phyloP scores from a whole-genome alignment of 2,113 vertebrate species.

The Pontoporia blainvillei region DNA sequence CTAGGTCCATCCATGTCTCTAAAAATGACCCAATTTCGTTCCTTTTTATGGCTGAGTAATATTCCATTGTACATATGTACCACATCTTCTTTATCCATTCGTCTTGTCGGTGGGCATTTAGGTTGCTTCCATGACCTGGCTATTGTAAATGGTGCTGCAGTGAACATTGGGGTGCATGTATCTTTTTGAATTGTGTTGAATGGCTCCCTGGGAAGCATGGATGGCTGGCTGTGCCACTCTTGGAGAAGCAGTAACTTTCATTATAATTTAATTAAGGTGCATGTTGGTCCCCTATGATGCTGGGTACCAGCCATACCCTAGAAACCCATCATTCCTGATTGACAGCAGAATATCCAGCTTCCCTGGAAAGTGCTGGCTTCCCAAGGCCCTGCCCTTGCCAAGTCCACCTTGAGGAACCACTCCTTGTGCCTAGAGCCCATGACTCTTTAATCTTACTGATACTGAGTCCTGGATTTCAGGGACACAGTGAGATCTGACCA shows the following conservation, averaged over 20 bases:
- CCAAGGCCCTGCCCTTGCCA: neutral
- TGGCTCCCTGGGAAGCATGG: neutral
- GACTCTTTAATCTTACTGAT: neutral
- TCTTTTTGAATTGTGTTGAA: neutral
- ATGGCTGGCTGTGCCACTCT: no score
- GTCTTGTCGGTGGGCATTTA: no score
- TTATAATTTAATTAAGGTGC: no score
- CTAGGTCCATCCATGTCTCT: no score
- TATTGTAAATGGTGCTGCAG: no score
- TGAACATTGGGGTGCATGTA: no score
- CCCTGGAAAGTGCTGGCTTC: neutral
- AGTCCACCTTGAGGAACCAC: neutral
- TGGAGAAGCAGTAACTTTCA: neutral
- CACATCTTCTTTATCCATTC: no score
- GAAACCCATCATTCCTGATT: neutral
- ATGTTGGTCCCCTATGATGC: fast-evolving
- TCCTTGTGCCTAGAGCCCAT: neutral
- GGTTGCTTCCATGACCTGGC: no score
- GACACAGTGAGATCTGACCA: neutral
- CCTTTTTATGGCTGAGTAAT: no score
- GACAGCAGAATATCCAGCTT: fast-evolving
- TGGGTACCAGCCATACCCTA: neutral
- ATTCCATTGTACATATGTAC: no score
- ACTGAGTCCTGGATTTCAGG: neutral
- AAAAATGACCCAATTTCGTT: no score